Conservation (phyloP, 2,113 vertebrate genomes). For the Coregonus clupeaformis region DNA sequence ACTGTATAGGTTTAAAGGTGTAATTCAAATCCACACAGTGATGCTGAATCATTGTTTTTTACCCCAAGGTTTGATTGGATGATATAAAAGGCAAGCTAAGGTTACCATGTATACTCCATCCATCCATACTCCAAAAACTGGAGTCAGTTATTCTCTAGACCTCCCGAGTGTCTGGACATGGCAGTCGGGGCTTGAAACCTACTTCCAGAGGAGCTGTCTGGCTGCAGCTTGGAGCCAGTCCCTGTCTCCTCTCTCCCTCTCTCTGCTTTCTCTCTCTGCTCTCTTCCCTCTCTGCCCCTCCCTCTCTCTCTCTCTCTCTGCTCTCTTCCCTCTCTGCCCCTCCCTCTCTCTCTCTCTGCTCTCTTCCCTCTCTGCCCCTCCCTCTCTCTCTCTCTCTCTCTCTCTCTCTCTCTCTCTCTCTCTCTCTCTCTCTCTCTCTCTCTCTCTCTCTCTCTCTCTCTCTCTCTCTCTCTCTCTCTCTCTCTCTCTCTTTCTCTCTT, state of each 20-base stretch:
- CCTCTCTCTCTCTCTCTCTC: conserved; percentile 41
- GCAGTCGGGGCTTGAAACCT: conserved; percentile 44
- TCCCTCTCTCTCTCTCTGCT: conserved; percentile 32
- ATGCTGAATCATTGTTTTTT: conserved; percentile 40
- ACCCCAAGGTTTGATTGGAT: background rate
- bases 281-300: conserved; percentile 13
- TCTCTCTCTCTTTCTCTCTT: conserved; percentile 17
- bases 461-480: conserved; percentile 27
- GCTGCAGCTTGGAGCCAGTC: conserved; percentile 71
- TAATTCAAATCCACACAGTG: conserved; percentile 14
- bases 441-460: conserved; percentile 49
- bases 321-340: conserved; percentile 45
- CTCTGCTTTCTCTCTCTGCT: conserved; percentile 31
- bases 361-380: conserved; percentile 31
- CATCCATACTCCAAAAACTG: conserved; percentile 35
- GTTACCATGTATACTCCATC: conserved; percentile 46
- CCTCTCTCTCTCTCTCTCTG: conserved; percentile 18
- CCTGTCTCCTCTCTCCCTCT: conserved; percentile 33
- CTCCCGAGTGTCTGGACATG: conserved; percentile 60
- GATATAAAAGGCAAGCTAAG: conserved; percentile 1
- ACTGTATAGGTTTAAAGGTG: too few relatives aligned
- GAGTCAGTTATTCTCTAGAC: conserved; percentile 43
- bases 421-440: conserved; percentile 29
- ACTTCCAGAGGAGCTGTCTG: conserved; percentile 60
- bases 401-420: conserved; percentile 17